Evolutionary conservation across 2,888 invertebrate species (phyloP).

Genomic region (Lasioglossum pauxillum): DNA sequence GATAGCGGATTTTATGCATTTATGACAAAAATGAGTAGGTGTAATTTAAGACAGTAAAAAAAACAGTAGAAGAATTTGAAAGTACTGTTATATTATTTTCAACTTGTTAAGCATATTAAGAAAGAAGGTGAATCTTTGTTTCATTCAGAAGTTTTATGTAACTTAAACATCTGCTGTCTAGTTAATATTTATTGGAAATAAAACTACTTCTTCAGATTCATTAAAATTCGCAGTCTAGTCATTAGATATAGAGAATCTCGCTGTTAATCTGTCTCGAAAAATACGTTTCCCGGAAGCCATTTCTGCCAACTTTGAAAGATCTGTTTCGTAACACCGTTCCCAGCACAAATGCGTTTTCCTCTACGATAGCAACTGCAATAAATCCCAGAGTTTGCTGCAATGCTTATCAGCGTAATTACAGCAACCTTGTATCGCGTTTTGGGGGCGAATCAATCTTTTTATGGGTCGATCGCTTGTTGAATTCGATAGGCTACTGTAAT

Average conservation of each 20-base stretch:
- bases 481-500: constrained; percentile 28
- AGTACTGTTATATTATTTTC: no score
- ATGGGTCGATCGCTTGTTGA: constrained; percentile 1
- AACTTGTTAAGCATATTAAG: no score
- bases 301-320: neutral
- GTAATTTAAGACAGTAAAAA: no score
- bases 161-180: no score
- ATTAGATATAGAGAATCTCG: neutral
- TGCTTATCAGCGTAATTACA: constrained; percentile 15
- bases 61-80: no score
- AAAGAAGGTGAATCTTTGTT: neutral
- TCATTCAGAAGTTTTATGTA: no score
- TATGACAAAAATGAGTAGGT: no score
- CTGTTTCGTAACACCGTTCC: neutral
- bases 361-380: neutral
- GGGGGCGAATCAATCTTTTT: constrained; percentile 23
- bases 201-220: no score
- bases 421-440: constrained; percentile 8
- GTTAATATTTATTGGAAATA: no score
- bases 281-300: neutral
- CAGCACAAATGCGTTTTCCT: neutral
- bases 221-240: neutral
- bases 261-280: neutral
- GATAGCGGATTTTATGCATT: no score
- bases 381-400: neutral